Conservation (phyloP, 2,113 vertebrate genomes). For the Lophura nycthemera region DNA sequence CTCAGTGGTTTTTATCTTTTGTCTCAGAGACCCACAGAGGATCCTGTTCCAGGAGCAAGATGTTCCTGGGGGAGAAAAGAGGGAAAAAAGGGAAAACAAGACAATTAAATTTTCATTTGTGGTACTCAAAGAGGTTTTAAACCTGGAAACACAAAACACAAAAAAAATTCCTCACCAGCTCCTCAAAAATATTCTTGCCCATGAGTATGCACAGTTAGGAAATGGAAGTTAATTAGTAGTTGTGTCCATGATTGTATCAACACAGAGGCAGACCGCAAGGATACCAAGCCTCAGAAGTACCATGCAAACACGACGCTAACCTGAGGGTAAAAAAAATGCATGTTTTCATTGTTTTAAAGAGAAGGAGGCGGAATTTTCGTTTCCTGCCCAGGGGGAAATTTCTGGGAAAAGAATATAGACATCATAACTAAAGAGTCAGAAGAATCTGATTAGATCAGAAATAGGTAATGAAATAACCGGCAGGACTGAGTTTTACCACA, state of each 20-base stretch:
- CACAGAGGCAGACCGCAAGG: not conserved
- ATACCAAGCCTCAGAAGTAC: too few species aligned
- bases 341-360: not conserved
- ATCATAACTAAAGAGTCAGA: constrained; percentile 23
- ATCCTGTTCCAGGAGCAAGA: not conserved
- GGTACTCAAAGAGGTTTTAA: not conserved
- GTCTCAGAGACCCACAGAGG: not conserved
- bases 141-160: too few species aligned
- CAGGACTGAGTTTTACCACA: constrained; percentile 43
- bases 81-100: too few species aligned
- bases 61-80: not conserved
- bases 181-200: not conserved
- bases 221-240: not conserved
- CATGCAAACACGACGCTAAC: too few species aligned
- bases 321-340: too few species aligned
- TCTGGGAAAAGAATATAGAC: constrained; percentile 43
- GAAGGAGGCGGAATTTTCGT: not conserved
- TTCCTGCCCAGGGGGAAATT: constrained; percentile 17
- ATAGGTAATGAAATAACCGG: constrained; percentile 39
- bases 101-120: not conserved
- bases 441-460: constrained; percentile 57
- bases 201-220: not conserved
- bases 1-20: not conserved
- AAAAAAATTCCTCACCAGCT: not conserved
- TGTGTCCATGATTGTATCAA: not conserved